These are phyloP conservation scores for Gambusia holbrooki DNA, from an alignment of 2,113 vertebrate genomes.

Conservation along the genomic window DNA sequence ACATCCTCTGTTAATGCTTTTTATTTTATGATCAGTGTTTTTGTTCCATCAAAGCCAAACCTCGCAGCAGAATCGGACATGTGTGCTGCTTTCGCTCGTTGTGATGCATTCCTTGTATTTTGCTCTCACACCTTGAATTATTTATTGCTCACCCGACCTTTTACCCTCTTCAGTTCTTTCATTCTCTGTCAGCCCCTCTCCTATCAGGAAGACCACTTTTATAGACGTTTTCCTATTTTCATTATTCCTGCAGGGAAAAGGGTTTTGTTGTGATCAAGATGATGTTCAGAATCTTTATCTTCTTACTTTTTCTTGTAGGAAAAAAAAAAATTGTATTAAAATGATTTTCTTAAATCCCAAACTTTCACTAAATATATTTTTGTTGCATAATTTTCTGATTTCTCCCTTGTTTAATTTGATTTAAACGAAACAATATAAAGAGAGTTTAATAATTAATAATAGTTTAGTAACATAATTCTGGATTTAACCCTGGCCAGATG, in stretches of 20 bases:
- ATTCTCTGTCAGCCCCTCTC: neutral
- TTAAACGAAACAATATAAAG: neutral
- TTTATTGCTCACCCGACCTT: conserved; percentile 42
- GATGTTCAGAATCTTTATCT: neutral
- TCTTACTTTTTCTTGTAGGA: neutral
- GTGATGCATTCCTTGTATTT: conserved; percentile 17
- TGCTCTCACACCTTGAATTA: conserved; percentile 36
- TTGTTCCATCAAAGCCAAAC: conserved; percentile 5
- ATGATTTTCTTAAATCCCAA: neutral
- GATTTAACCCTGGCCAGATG: conserved; percentile 80
- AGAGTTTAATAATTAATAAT: neutral
- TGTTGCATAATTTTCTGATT: neutral
- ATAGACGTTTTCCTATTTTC: neutral
- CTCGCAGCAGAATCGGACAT: conserved; percentile 29
- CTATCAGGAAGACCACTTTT: neutral
- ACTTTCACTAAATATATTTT: neutral
- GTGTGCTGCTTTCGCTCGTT: conserved; percentile 28
- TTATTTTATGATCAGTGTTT: conserved; percentile 29
- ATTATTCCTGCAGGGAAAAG: neutral
- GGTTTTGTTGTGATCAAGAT: neutral
- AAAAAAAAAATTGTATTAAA: neutral
- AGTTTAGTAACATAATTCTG: conserved; percentile 25
- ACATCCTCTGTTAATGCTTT: neutral
- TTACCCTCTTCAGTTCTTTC: conserved; percentile 20
- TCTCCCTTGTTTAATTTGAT: neutral